Base-by-base conservation (phyloP, 2,888 invertebrate genomes). In the Dugesia japonica region DNA sequence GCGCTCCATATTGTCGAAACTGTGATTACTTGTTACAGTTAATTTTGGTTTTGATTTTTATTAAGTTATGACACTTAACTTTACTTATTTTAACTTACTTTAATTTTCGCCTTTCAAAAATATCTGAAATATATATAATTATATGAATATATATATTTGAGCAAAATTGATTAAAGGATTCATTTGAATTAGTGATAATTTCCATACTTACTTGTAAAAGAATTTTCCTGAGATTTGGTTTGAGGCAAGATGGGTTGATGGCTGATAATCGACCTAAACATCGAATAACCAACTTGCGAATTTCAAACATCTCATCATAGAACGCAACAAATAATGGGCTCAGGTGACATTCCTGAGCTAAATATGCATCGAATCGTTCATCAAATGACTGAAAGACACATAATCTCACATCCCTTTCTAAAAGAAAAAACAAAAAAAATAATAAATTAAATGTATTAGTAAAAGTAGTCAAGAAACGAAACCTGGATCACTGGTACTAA, bases 211-310 rank as follows among this genome's bases (percentile, higher is more conserved):
- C 87, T 85, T 88, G 88, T 73, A 97, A 91, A 71, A 98, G 87
- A 0, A 92, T 91, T 84, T 94, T 93, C 76, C 98, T 87, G 0
- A 99, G 87, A 15, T 92, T 92, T 0, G 98, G 98, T 91, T 97
- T 92, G 0, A 98, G 92, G 84, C 95, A 95, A 0, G 97, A 95
- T 0, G 98, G 98, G 86, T 99, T 99, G 83, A 94, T 90, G 27
- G 89, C 89, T 81, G 94, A 93, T 78, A 98, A 85, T 77, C 94
- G 87, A 0, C 95, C 97, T 76, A 97, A 90, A 74, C 92, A 93
- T 80, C 92, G 91, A 79, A 97, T 90, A 0, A 94, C 92, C 72
- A 93, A 86, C 84, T 97, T 95, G 31, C 97, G 87, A 79, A 97
- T 94, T 85, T 94, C 93, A 83, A 94, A 91, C 80, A 92, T 90